Evolutionary conservation across 2,113 vertebrate species (phyloP), one percentile per base, ranked within the genome.

Genomic region (Eurypyga helias): DNA sequence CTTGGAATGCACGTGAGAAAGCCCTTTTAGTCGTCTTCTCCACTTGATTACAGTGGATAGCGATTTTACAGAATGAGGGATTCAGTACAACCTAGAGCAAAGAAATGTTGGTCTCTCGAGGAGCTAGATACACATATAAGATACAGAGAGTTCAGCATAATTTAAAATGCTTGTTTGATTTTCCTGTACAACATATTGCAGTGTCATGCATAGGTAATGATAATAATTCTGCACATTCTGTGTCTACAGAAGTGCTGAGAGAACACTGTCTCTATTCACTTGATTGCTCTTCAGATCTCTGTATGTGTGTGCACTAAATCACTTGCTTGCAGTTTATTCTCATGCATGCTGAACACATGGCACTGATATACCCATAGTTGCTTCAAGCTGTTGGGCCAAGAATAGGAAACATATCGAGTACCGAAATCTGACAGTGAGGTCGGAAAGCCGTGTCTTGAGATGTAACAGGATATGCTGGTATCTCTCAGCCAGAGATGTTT

Each of bases 121-220:
- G 34, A 85, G 20, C 33, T 43, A 29, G 71, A 10, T 17, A 38
- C 41, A 45, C 17, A 9, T 75, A 24, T 19, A 60, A 89, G 24
- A 18, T 82, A 38, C n/a, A 62, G 29, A 54, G 38, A 55, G 52
- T 65, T 89, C 66, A 76, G 36, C 31, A 13, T 69, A 79, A 83
- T 80, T 89, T 92, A 51, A 86, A 86, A 83, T 77, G 45, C 67
- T 69, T 43, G 12, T 83, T 76, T 90, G 58, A 23, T 92, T 97
- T 92, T 90, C 41, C 58, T 26, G 34, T 88, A 54, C 58, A 72
- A 17, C 0, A 0, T 80, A 76, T 69, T 86, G 71, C 78, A 67
- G 49, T 36, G 29, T 83, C 76, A 69, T 72, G 71, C 26, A 31
- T 73, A 76, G 57, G 52, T 85, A 76, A 69, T 69, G 71, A 60